Evolutionary conservation across 2,797 vertebrate species (phyloP).

Genomic region (Enoplosus armatus): DNA sequence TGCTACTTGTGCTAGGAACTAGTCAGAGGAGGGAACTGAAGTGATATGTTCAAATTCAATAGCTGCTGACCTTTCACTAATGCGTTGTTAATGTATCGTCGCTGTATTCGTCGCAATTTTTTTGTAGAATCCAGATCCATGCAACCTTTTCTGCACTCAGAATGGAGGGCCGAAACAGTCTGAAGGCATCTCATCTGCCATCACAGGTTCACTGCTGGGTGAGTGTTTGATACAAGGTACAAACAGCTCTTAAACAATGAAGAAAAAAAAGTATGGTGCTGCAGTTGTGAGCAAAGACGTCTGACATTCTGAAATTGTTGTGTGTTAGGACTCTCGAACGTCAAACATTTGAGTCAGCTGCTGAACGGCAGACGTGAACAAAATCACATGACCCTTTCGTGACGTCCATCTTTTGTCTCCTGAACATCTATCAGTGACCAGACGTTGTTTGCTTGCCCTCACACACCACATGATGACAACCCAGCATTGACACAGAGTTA

Average conservation of each 20-base stretch:
- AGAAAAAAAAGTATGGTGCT: too few relatives aligned
- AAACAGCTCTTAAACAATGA: too few relatives aligned
- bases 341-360: neutral
- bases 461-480: neutral
- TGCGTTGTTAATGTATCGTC: neutral
- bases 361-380: neutral
- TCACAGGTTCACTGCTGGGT: slow-evolving; percentile 69
- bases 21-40: neutral
- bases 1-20: neutral
- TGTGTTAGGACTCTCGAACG: too few relatives aligned
- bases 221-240: neutral
- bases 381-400: neutral
- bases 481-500: neutral
- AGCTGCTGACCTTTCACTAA: neutral
- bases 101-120: neutral
- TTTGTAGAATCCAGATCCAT: slow-evolving; percentile 41
- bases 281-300: too few relatives aligned
- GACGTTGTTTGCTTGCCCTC: neutral
- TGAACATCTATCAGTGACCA: neutral
- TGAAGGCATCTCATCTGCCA: neutral
- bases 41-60: neutral
- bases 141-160: neutral
- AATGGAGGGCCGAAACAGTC: slow-evolving; percentile 14
- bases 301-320: too few relatives aligned
- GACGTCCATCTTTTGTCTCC: neutral